Conservation (phyloP, 2,888 invertebrate genomes). For the Lysandra bellargus region DNA sequence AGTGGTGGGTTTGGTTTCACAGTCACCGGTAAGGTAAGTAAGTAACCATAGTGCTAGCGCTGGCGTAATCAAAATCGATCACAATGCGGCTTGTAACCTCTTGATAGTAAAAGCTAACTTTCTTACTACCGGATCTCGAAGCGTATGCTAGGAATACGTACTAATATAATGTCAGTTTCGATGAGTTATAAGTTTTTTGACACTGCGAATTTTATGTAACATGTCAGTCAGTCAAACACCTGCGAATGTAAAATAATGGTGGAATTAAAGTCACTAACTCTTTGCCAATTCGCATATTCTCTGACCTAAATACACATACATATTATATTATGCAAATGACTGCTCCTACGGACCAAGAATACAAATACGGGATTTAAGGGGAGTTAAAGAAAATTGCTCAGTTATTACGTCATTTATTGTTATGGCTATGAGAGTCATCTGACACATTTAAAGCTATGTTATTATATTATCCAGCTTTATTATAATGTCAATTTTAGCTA, state of each 20-base stretch:
- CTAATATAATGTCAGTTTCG: background rate
- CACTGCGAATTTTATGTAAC: conserved; percentile 9
- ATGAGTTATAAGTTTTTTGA: background rate
- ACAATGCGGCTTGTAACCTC: conserved; percentile 37
- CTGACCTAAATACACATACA: background rate
- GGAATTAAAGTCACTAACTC: background rate
- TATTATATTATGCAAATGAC: background rate
- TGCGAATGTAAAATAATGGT: background rate
- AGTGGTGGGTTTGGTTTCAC: conserved; percentile 32
- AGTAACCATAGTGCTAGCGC: conserved; percentile 28
- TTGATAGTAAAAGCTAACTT: background rate
- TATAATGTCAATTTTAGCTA: too few species aligned
- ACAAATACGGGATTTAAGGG: background rate
- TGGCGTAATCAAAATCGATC: conserved; percentile 37
- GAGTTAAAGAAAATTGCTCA: background rate
- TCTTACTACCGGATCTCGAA: background rate
- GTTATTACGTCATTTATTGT: background rate
- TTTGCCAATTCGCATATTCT: background rate
- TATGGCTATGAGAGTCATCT: background rate
- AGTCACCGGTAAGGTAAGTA: conserved; percentile 35
- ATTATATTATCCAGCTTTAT: background rate
- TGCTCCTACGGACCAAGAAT: background rate
- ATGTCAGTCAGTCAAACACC: background rate
- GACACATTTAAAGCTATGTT: background rate
- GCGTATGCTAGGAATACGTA: background rate